Evolutionary conservation across 92 coral and sea anemone species (phyloP), one percentile per base, ranked within the genome.

Genomic region (Plumapathes pennacea): DNA sequence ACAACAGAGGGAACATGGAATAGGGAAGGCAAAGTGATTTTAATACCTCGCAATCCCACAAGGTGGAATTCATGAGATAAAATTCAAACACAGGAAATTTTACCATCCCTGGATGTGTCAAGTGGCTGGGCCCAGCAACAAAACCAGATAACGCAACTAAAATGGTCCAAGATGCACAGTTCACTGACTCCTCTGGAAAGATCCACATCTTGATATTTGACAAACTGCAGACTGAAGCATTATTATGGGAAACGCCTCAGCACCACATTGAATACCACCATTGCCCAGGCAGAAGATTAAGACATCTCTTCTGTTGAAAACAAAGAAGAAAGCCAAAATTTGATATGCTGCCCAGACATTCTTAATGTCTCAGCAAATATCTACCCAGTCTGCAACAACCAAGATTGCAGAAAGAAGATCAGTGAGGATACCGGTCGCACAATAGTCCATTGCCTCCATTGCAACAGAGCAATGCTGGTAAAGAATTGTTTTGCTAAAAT

Each of bases 351-450:
- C 39, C 27, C 69, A 0, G 60, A 61, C 25, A 18, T 61, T 11
- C 1, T 52, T 25, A 52, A 26, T 25, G 8, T 26, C 19, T 52
- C 29, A 3, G 25, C 59, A 31, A 53, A 60, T 18, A 32, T 29
- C 1, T 52, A 52, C 33, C 59, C 59, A 52, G 37, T 52, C n/a
- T 52, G 59, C 59, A 31, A 50, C 63, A 49, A 64, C 62, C 17
- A 64, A 38, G 71, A 64, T 27, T 64, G 71, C 36, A 47, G 42
- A 32, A 50, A 48, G 12, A 64, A 64, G 49, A 64, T 26, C 23
- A 50, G 49, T 38, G 49, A 53, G 32, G 49, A 64, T 47, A 43
- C 71, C 13, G 71, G 71, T 22, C 32, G 37, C 2, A 64, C 46
- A 11, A 47, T 64, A 32, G 71, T 49, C 31, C 54, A 23, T 19